Evolutionary conservation across 2,797 vertebrate genomes (phyloP).

Genomic region (Oryzias dopingdopingensis): DNA sequence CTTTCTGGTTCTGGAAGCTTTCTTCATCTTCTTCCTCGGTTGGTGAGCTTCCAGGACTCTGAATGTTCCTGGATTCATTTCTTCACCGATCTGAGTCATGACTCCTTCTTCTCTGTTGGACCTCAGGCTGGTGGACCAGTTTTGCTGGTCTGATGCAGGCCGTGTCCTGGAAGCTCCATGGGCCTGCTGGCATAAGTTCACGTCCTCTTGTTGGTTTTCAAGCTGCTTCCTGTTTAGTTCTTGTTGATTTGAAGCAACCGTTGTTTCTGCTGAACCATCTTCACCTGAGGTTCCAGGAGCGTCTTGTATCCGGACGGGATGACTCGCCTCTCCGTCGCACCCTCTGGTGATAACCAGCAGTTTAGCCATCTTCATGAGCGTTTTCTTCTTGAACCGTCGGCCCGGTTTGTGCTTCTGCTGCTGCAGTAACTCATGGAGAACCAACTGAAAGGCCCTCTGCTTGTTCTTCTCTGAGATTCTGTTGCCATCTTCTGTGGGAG

Average conservation of each 20-base stretch:
- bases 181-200: background rate
- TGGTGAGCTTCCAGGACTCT: background rate
- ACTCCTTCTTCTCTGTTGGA: background rate
- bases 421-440: conserved; percentile 16
- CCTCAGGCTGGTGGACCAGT: background rate
- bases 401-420: conserved; percentile 28
- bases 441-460: background rate
- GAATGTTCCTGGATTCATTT: background rate
- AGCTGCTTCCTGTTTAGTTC: background rate
- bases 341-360: conserved; percentile 15
- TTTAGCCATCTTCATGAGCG: conserved; percentile 32
- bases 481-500: no score
- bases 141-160: background rate
- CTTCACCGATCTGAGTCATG: background rate
- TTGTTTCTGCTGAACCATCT: no score
- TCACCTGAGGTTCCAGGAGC: background rate
- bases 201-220: background rate
- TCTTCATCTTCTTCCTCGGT: background rate
- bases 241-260: background rate
- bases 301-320: background rate
- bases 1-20: background rate
- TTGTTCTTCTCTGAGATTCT: background rate
- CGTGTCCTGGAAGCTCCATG: background rate
- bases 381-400: conserved; percentile 27
- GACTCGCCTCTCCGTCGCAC: background rate